A percentile compares a stretch with the other conserved stretches of the same genome.
Conservation (phyloP, 2,888 invertebrate genomes). For the Ptilodon capucinus region DNA sequence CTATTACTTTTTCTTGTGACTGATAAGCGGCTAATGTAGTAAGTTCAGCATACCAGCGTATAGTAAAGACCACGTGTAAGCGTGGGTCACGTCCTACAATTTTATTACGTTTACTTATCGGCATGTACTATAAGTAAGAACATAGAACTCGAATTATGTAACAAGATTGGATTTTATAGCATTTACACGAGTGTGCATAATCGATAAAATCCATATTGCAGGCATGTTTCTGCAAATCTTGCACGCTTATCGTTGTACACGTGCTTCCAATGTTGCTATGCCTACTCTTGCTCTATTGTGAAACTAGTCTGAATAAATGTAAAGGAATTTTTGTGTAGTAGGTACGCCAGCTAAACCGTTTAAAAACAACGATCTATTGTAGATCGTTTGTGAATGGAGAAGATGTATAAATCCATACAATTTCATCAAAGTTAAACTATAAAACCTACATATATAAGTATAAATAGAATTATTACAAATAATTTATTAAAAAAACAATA, state of each 20-base stretch:
- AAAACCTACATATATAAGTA: no score
- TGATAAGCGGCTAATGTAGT: conserved; percentile 59
- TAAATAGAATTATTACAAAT: no score
- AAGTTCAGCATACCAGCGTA: conserved; percentile 44
- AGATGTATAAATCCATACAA: no score
- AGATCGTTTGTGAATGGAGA: no score
- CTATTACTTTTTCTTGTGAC: conserved; percentile 58
- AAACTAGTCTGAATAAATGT: conserved; percentile 21
- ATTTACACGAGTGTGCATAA: conserved; percentile 56
- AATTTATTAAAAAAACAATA: no score
- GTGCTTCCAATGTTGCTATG: conserved; percentile 47
- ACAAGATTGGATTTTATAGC: conserved; percentile 53
- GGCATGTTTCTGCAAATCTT: conserved; percentile 42
- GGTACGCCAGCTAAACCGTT: no score
- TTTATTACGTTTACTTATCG: conserved; percentile 34
- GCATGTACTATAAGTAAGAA: conserved; percentile 22
- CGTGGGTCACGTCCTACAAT: conserved; percentile 36
- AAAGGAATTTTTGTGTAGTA: no score
- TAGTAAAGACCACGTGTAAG: conserved; percentile 55
- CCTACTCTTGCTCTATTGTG: conserved; percentile 31
- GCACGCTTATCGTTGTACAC: conserved; percentile 62
- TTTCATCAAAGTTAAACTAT: no score
- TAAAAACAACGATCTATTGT: no score
- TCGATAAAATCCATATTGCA: conserved; percentile 45
- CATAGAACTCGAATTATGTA: conserved; percentile 44